Evolutionary conservation across 2,797 vertebrate species (phyloP), one percentile per base, ranked within the genome.

Genomic region (Enteromius thamalakanensis): DNA sequence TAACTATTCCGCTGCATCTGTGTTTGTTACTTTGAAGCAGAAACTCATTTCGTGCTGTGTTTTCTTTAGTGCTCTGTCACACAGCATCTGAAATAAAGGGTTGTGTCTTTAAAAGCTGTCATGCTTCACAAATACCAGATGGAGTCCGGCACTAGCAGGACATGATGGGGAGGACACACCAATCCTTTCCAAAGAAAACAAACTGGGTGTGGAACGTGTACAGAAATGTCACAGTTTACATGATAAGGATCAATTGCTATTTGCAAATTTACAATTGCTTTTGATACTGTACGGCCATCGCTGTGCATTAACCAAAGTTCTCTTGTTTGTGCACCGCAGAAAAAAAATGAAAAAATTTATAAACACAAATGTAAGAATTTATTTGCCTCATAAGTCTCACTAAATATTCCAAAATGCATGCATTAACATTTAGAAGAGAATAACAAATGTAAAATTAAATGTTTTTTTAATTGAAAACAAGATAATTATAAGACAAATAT

Each of bases 71-170:
- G 3, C 51, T 45, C 10, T 8, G 29, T 70, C 23, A 15, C 10
- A 70, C 23, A 80, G 8, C 19, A 23, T 72, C 12, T 34, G 7
- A 49, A 74, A 72, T 64, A 5, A 81, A 64, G 26, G 42, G 2
- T 26, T 81, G 34, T 79, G 49, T 45, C 67, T 62, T 72, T 72
- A 67, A 82, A 80, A 85, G 71, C 55, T 86, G 87, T 85, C 85
- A 82, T 88, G 87, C 71, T 77, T 68, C 79, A 81, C 81, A 76
- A 87, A 87, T 34, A 81, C 67, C 85, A 87, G 82, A 80, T 67
- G 6, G 80, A 67, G 89, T 91, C 90, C 86, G 83, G 89, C 76
- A 64, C 85, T 86, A 93, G 79, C 90, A 91, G 91, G 92, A 93
- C 86, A 53, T 72, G 26, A 58, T 78, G 67, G 79, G 76, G 89